These are phyloP conservation scores for Metopia argyrocephala DNA, from an alignment of 2,888 invertebrate species.

Conservation along the genomic window DNA sequence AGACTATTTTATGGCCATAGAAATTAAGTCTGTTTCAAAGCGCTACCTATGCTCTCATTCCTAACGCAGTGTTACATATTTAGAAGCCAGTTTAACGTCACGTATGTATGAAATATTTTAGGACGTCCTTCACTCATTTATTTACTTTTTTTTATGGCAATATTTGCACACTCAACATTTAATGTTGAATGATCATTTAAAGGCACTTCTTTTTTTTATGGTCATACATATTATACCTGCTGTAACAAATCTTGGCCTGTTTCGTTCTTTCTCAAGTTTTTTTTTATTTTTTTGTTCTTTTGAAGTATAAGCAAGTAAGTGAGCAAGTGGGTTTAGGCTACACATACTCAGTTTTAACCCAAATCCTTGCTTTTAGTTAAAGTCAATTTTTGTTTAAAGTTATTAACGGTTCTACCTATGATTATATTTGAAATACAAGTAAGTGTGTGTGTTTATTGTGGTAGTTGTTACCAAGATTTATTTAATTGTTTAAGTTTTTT, in stretches of 20 bases:
- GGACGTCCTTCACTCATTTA: constrained; percentile 77
- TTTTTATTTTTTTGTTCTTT: neutral
- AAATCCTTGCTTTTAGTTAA: constrained; percentile 22
- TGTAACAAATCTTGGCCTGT: constrained; percentile 66
- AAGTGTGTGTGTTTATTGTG: neutral
- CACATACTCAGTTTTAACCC: neutral
- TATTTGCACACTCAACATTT: constrained; percentile 78
- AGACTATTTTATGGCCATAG: no score
- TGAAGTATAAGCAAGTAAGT: neutral
- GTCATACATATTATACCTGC: constrained; percentile 62
- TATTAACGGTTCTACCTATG: constrained; percentile 36
- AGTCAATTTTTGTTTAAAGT: constrained; percentile 44
- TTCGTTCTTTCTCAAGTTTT: neutral
- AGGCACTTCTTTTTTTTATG: constrained; percentile 79
- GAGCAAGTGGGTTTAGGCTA: neutral
- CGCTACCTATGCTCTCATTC: no score
- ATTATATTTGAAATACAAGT: neutral
- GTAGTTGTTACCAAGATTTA: constrained; percentile 46
- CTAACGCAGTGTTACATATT: neutral
- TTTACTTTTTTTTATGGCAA: constrained; percentile 79
- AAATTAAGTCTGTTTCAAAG: no score
- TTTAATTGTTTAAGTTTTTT: constrained; percentile 28
- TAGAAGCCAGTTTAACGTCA: constrained; percentile 55
- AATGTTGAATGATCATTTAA: constrained; percentile 78
- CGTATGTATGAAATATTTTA: constrained; percentile 75